Conservation (phyloP, 2,888 invertebrate genomes). For the Drosophila neotestacea region DNA sequence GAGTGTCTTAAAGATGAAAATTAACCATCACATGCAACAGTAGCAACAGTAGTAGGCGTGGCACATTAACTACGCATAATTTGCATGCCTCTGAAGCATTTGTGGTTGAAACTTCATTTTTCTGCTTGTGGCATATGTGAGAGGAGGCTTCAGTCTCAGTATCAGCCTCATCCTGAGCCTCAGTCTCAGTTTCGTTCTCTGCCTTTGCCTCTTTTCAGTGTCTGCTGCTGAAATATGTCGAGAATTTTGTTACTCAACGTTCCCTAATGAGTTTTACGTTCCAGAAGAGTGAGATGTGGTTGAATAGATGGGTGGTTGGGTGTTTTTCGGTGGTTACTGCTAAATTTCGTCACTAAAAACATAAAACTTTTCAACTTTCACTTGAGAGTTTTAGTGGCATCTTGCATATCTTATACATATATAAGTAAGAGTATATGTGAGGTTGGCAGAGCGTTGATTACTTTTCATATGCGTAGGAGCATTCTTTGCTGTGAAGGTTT, state of each 20-base stretch:
- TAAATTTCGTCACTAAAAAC: slow-evolving; percentile 42
- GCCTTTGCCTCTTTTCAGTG: neutral
- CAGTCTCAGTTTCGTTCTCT: neutral
- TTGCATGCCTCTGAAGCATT: slow-evolving; percentile 71
- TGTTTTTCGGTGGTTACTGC: slow-evolving; percentile 10
- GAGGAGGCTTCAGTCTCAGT: neutral
- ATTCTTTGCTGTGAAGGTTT: slow-evolving; percentile 14
- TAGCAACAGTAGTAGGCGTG: slow-evolving; percentile 26
- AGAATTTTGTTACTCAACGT: slow-evolving; percentile 60
- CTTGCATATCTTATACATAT: slow-evolving; percentile 23
- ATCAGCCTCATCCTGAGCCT: too few species aligned
- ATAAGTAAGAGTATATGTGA: neutral
- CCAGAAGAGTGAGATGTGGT: slow-evolving; percentile 30
- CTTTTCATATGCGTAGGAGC: slow-evolving; percentile 47
- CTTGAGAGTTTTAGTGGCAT: slow-evolving; percentile 63
- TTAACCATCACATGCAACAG: slow-evolving; percentile 63
- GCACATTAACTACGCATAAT: slow-evolving; percentile 74
- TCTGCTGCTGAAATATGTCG: slow-evolving; percentile 63
- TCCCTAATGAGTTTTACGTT: slow-evolving; percentile 69
- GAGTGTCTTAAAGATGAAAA: slow-evolving; percentile 79
- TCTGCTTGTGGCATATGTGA: slow-evolving; percentile 54
- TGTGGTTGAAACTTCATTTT: slow-evolving; percentile 73
- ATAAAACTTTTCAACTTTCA: slow-evolving; percentile 67
- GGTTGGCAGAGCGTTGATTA: slow-evolving; percentile 60
- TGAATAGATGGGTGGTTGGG: slow-evolving; percentile 13